Conservation (phyloP, 2,113 vertebrate species). For the Rhagologus leucostigma region DNA sequence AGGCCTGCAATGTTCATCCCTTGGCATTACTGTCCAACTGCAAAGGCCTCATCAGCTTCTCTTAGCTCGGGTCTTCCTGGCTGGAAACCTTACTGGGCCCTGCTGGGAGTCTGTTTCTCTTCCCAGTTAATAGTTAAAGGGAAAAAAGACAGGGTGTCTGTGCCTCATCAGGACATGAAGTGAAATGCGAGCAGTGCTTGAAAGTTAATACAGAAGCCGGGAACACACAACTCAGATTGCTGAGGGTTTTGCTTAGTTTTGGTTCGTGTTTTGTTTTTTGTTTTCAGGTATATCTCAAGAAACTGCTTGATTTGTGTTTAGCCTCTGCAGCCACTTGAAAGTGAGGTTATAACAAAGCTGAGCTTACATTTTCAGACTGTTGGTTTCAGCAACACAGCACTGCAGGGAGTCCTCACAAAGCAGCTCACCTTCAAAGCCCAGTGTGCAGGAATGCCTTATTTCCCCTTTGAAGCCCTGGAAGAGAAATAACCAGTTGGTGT, state of each 20-base stretch:
- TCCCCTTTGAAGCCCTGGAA: neutral
- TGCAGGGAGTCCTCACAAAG: slow-evolving; percentile 23
- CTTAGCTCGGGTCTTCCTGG: neutral
- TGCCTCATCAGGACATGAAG: neutral
- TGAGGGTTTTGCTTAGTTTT: neutral
- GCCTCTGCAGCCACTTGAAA: neutral
- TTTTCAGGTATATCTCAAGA: neutral
- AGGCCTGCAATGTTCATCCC: neutral
- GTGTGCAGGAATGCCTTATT: neutral
- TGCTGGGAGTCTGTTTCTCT: neutral
- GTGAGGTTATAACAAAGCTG: neutral
- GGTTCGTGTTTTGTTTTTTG: neutral
- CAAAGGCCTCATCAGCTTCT: neutral
- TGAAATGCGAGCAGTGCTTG: neutral
- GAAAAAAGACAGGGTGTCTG: neutral
- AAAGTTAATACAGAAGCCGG: neutral
- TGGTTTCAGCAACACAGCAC: neutral
- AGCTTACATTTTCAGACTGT: neutral
- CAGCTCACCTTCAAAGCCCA: slow-evolving; percentile 10
- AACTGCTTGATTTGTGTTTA: slow-evolving; percentile 9
- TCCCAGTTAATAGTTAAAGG: neutral
- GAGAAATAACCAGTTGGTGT: neutral
- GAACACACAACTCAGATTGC: neutral
- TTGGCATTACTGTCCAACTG: neutral
- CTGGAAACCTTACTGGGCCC: neutral